Conservation (phyloP, 2,888 invertebrate species). For the Meloe dianella region DNA sequence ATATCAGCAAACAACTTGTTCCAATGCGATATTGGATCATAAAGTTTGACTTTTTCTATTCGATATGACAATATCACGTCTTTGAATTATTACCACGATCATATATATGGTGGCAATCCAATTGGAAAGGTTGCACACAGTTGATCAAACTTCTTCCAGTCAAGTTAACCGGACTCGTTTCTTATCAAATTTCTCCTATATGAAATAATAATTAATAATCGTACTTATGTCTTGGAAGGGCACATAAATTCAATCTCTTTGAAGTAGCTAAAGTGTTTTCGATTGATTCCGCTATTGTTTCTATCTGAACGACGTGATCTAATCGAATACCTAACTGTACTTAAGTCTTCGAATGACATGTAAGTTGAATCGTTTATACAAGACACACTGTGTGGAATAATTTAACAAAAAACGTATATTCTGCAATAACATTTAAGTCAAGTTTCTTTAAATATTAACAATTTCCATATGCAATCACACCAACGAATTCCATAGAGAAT, state of each 20-base stretch:
- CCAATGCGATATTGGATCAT: conserved; percentile 26
- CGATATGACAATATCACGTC: conserved; percentile 23
- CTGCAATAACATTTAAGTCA: neutral
- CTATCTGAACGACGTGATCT: no score
- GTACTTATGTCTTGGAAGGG: no score
- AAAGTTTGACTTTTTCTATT: conserved; percentile 26
- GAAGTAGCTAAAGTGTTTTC: no score
- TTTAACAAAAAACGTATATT: neutral
- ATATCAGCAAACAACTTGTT: conserved; percentile 31
- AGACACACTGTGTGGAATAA: no score
- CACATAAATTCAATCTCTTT: no score
- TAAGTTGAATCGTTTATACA: no score
- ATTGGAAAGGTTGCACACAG: neutral
- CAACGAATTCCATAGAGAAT: neutral
- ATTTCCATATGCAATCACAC: neutral
- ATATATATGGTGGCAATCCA: conserved; percentile 22
- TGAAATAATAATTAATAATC: neutral
- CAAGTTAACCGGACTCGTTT: neutral
- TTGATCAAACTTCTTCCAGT: neutral
- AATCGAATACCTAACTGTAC: no score
- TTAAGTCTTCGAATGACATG: no score
- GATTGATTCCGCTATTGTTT: no score
- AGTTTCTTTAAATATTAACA: neutral
- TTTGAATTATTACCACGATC: conserved; percentile 28
- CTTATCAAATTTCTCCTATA: neutral